phyloP scores from a whole-genome alignment of 1,140 invertebrate genomes.

The Trachymyrmex septentrionalis region DNA sequence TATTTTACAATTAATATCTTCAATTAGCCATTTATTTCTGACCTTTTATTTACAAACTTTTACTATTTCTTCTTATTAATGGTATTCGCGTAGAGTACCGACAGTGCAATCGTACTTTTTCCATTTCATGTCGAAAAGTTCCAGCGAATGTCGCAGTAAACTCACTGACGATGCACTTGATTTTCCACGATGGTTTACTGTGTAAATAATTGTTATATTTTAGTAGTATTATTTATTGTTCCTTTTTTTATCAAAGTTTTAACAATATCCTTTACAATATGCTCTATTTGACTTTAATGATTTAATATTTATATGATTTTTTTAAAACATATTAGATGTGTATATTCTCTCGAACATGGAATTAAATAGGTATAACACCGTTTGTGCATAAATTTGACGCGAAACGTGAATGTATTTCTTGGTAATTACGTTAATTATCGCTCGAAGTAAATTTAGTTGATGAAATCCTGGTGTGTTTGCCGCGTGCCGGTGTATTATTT shows the following conservation, averaged over 20 bases:
- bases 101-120: neutral
- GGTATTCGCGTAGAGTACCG: neutral
- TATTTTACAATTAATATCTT: neutral
- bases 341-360: neutral
- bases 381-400: neutral
- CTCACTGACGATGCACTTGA: neutral
- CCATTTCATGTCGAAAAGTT: neutral
- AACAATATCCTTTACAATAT: neutral
- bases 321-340: neutral
- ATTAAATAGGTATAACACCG: neutral
- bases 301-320: neutral
- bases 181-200: neutral
- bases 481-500: slow-evolving; percentile 33
- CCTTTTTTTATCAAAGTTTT: neutral
- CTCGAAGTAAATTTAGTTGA: neutral
- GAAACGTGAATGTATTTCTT: neutral
- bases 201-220: neutral
- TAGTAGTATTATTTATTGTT: neutral
- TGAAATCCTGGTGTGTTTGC: neutral
- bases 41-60: neutral
- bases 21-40: neutral
- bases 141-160: neutral
- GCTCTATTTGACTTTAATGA: neutral
- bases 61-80: neutral
- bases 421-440: slow-evolving; percentile 5